Conservation (phyloP, 1,140 invertebrate genomes). For the Episyrphus balteatus region DNA sequence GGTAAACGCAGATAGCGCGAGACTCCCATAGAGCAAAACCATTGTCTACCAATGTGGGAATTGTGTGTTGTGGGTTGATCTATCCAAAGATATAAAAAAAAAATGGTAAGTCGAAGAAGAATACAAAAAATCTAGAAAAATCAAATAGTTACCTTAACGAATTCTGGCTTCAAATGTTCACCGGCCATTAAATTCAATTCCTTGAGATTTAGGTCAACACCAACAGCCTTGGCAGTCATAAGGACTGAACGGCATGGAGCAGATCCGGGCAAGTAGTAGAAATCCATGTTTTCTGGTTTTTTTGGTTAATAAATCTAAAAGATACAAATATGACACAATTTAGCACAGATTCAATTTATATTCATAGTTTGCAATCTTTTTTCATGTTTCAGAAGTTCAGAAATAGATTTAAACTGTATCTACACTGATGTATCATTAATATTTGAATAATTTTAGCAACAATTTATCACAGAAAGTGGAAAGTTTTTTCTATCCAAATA, state of each 20-base stretch:
- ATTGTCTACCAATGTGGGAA: conserved; percentile 55
- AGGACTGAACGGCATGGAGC: conserved; percentile 57
- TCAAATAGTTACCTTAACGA: conserved; percentile 46
- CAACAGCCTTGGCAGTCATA: conserved; percentile 53
- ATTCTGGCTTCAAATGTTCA: conserved; percentile 58
- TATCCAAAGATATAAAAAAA: conserved; percentile 21
- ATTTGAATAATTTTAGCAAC: not conserved
- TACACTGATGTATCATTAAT: not conserved
- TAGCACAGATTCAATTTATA: too few relatives aligned
- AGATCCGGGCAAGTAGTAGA: conserved; percentile 58
- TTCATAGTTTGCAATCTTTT: too few relatives aligned
- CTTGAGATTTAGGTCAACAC: conserved; percentile 59
- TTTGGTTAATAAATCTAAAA: conserved; percentile 16
- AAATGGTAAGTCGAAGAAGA: too few relatives aligned
- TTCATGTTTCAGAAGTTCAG: too few relatives aligned
- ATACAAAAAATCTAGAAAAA: not conserved
- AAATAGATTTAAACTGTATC: not conserved
- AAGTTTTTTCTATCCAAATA: too few relatives aligned
- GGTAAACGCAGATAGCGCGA: conserved; percentile 58
- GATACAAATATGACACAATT: conserved; percentile 5
- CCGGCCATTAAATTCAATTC: conserved; percentile 47
- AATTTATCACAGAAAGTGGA: too few relatives aligned
- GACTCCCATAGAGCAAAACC: conserved; percentile 54
- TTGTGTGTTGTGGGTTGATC: conserved; percentile 41
- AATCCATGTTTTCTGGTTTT: conserved; percentile 36